A percentile compares a stretch with the other conserved stretches of the same genome.
These are phyloP conservation scores for Sorex fumeus DNA, from an alignment of 2,113 vertebrate species.

Conservation along the genomic window DNA sequence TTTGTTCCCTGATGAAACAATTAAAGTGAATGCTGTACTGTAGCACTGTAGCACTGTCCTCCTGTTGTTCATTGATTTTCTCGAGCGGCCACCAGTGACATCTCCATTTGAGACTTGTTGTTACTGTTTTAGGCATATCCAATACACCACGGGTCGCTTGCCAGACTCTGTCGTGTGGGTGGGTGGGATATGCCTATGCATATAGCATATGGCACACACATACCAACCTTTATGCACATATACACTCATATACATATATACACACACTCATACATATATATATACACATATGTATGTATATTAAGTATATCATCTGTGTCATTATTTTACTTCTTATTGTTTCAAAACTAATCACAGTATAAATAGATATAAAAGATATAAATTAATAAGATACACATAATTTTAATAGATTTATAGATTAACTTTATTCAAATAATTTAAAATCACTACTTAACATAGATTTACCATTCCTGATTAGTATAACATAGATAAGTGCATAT, in stretches of 20 bases:
- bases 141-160: too few relatives aligned
- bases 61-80: too few relatives aligned
- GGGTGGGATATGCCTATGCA: background rate
- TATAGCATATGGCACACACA: background rate
- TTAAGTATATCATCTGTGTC: background rate
- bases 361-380: background rate
- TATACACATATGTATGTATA: background rate
- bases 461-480: background rate
- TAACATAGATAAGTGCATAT: conserved; percentile 15
- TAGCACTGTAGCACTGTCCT: too few relatives aligned
- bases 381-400: background rate
- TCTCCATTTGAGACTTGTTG: too few relatives aligned
- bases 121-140: too few relatives aligned
- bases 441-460: too few relatives aligned
- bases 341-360: background rate
- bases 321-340: conserved; percentile 1
- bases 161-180: too few relatives aligned
- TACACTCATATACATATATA: too few relatives aligned
- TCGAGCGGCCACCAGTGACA: too few relatives aligned
- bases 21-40: too few relatives aligned
- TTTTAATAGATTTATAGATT: background rate
- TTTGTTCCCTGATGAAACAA: background rate
- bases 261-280: too few relatives aligned
- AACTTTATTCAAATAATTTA: background rate
- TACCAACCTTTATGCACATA: background rate